Evolutionary conservation across 2,113 vertebrate species (phyloP).

Genomic region (Synchiropus splendidus): DNA sequence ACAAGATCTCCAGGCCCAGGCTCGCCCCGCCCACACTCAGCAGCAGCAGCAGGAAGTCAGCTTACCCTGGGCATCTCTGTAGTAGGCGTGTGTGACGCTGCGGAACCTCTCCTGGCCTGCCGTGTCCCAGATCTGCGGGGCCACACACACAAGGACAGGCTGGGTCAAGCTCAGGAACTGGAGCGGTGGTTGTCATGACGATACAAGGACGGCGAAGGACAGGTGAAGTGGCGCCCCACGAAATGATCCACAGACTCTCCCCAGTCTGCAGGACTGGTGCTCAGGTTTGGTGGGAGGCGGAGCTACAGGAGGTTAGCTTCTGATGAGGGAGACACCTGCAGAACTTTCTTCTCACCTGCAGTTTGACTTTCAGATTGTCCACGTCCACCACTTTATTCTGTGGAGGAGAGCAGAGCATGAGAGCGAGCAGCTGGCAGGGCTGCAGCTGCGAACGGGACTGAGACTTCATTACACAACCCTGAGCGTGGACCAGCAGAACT

Average conservation of each 20-base stretch:
- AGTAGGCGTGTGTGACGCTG: constrained; percentile 95
- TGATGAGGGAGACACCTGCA: too few relatives aligned
- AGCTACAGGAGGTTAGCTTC: too few relatives aligned
- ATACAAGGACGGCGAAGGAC: neutral
- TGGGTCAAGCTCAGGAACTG: constrained; percentile 2
- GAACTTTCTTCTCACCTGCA: constrained; percentile 59
- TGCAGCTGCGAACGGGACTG: constrained; percentile 45
- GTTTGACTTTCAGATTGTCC: constrained; percentile 87
- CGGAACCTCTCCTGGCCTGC: constrained; percentile 96
- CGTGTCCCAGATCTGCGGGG: constrained; percentile 90
- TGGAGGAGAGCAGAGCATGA: constrained; percentile 21
- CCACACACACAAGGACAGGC: constrained; percentile 33
- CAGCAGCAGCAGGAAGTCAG: constrained; percentile 17
- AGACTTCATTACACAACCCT: constrained; percentile 62
- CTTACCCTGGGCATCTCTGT: constrained; percentile 94
- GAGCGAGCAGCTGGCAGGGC: constrained; percentile 39
- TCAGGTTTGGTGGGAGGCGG: too few relatives aligned
- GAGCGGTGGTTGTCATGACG: too few relatives aligned
- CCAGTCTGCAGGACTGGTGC: too few relatives aligned
- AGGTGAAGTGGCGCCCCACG: constrained; percentile 1
- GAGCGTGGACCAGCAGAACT: constrained; percentile 58
- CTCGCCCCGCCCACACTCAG: constrained; percentile 1
- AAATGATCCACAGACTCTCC: neutral
- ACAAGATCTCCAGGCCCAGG: constrained; percentile 1
- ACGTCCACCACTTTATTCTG: constrained; percentile 94